Evolutionary conservation across 1,140 invertebrate genomes (phyloP), one percentile per base, ranked within the genome.

Genomic region (Streblospio benedicti): DNA sequence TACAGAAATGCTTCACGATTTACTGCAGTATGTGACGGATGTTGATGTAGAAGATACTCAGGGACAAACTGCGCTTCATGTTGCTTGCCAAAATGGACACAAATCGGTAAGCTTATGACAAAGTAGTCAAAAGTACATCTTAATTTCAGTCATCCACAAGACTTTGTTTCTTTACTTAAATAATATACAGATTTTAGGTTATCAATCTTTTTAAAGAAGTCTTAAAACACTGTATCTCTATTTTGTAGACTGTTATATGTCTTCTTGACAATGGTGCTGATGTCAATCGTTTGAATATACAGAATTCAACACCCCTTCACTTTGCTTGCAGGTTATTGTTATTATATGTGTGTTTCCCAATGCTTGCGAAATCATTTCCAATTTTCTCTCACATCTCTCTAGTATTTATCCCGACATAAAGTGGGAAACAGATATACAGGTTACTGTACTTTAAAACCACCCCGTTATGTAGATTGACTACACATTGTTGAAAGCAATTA

Each of bases 21-120:
- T 71, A 28, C 64, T 72, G n/a, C 59, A 59, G 20, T 63, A 69
- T 61, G 65, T 73, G 28, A 61, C 65, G 25, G 66, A 73, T 65
- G 67, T 74, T 9, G 69, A 74, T 61, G 65, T 74, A 16, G 72
- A 71, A 70, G 72, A 74, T 68, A 61, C 68, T n/a, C 72, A 74
- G 53, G 72, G 72, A 47, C 72, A 74, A 62, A 74, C 71, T 32
- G 67, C 71, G 18, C 60, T 74, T 31, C 72, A 74, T 65, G 71
- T 74, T 9, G 70, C 71, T 6, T 71, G 67, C 62, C 71, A 73
- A 49, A 75, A 75, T 67, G 73, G 73, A 31, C 71, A 73, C 47
- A 66, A 66, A 44, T 67, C 70, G 41, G 70, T 72, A 51, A 69
- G 70, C 51, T n/a, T 30, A 9, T 49, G 6, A 9, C 45, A 18